Conservation (phyloP, 2,888 invertebrate genomes). For the Tubulanus polymorphus region DNA sequence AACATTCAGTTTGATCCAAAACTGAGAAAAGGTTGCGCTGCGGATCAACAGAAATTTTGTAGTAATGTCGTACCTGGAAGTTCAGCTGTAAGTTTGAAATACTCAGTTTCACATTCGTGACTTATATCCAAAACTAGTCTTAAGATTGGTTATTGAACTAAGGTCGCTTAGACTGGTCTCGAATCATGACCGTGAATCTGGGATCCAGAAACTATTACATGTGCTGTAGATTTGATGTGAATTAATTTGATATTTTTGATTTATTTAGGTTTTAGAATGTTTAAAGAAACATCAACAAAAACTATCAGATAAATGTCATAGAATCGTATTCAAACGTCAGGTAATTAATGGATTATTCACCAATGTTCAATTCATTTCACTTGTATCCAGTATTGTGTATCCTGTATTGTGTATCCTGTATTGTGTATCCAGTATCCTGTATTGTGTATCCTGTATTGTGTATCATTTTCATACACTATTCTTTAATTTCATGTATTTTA, state of each 20-base stretch:
- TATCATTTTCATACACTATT: not conserved
- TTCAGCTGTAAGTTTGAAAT: constrained; percentile 40
- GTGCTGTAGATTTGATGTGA: not conserved
- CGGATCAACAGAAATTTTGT: constrained; percentile 38
- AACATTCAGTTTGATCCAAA: constrained; percentile 66
- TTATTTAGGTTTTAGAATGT: constrained; percentile 51
- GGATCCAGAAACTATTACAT: no score
- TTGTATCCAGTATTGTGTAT: no score
- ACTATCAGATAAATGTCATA: constrained; percentile 69
- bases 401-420: no score
- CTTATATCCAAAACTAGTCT: no score
- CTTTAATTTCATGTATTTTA: constrained; percentile 6
- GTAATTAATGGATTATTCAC: constrained; percentile 24
- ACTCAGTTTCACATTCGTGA: no score
- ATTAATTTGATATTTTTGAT: constrained; percentile 5
- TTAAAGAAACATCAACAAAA: constrained; percentile 62
- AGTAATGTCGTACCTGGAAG: constrained; percentile 32
- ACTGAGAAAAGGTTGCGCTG: constrained; percentile 35
- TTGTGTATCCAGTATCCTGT: no score
- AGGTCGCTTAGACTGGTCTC: no score
- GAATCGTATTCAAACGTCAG: constrained; percentile 75
- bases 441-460: not conserved
- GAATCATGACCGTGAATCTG: no score
- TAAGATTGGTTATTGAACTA: no score
- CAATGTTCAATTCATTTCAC: no score